Evolutionary conservation across 2,888 invertebrate genomes (phyloP), one percentile per base, ranked within the genome.

Genomic region (Drosophila engyochracea): DNA sequence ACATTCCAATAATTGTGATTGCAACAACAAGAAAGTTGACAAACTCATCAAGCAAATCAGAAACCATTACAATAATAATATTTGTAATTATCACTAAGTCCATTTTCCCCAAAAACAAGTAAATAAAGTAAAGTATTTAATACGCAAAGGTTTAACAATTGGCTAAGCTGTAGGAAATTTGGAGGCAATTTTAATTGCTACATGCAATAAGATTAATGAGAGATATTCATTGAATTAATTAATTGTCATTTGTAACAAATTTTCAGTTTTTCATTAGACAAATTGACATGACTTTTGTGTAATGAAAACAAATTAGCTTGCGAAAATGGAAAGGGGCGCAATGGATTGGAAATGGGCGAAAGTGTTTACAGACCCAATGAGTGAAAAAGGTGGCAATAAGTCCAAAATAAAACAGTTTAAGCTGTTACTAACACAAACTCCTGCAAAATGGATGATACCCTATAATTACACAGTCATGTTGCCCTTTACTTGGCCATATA

Each of bases 191-290:
- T 4, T 3, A n/a, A 37, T 35, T 16, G 49, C n/a, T 10, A 25
- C 49, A 31, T 53, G 67, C 41, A 30, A 61, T 55, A 60, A 57
- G 69, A 64, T 52, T 70, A 69, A 76, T 54, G 47, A 63, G 51
- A 35, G 61, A 70, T 66, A 70, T 76, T 72, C 51, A 37, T 63
- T 72, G 63, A 64, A 70, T 67, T 79, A 79, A 79, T 79, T 80
- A 80, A 76, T 73, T 63, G 55, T 33, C 68, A 76, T 76, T 76
- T 76, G 55, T 64, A 54, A 70, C 52, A 64, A 78, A 75, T 64
- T 79, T 67, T n/a, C 67, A 72, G 70, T 70, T 73, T 76, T 79
- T 68, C 70, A 73, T 65, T 68, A 62, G 33, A 60, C 66, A 64
- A 74, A 73, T 51, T 59, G 64, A 64, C 61, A 58, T 66, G 73